A percentile compares a stretch with the other conserved stretches of the same genome.
Conservation (phyloP, 2,888 invertebrate genomes). For the Salticus scenicus region DNA sequence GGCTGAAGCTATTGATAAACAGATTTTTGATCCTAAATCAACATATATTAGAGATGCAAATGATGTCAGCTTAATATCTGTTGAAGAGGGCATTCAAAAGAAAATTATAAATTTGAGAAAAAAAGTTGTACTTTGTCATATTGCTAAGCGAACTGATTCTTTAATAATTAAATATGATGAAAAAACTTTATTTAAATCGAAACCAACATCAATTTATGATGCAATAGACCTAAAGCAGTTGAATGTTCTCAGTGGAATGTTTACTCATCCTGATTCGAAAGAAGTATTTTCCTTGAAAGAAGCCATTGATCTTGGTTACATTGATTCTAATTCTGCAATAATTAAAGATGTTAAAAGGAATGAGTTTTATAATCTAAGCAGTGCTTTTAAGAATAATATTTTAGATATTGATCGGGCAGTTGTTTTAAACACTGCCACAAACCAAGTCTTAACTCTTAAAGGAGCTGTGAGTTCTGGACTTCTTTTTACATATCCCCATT, state of each 20-base stretch:
- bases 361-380: conserved; percentile 76
- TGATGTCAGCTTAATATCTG: conserved; percentile 85
- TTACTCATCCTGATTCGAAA: conserved; percentile 84
- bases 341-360: conserved; percentile 75
- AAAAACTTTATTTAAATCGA: conserved; percentile 83
- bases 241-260: conserved; percentile 84
- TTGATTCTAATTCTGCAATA: conserved; percentile 87
- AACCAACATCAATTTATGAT: conserved; percentile 86
- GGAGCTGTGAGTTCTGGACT: conserved; percentile 73
- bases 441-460: conserved; percentile 74
- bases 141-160: conserved; percentile 81
- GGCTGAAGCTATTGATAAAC: conserved; percentile 79
- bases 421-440: conserved; percentile 58
- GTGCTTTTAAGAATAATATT: conserved; percentile 77
- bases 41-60: conserved; percentile 87
- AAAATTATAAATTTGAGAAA: conserved; percentile 86
- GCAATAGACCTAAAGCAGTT: conserved; percentile 86
- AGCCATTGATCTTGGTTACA: conserved; percentile 80
- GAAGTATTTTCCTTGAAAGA: conserved; percentile 76
- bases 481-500: conserved; percentile 82
- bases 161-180: conserved; percentile 86
- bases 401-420: conserved; percentile 74
- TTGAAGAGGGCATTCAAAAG: conserved; percentile 89
- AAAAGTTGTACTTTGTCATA: conserved; percentile 84
- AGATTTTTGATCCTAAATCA: conserved; percentile 84